A percentile compares a stretch with the other conserved stretches of the same genome.
These are phyloP conservation scores for Odontocerum albicorne DNA, from an alignment of 2,888 invertebrate species.

Conservation along the genomic window DNA sequence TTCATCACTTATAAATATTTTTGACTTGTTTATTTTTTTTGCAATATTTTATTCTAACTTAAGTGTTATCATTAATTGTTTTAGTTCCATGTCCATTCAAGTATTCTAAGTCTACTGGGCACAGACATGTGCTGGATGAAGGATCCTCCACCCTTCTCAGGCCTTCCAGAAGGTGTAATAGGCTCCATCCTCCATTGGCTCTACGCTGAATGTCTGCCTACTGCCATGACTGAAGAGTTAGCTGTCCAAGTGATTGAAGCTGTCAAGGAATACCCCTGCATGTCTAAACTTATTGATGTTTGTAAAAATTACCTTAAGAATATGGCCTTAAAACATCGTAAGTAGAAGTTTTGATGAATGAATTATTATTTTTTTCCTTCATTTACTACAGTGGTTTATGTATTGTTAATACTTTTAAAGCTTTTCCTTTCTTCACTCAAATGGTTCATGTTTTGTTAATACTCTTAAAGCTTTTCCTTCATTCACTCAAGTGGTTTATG, in stretches of 20 bases:
- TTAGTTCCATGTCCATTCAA: constrained; percentile 58
- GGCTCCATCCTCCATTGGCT: constrained; percentile 63
- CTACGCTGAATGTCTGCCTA: constrained; percentile 65
- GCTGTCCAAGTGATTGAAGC: constrained; percentile 59
- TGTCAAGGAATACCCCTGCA: constrained; percentile 56
- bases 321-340: constrained; percentile 65
- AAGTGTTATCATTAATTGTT: too few relatives aligned
- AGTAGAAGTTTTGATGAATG: too few relatives aligned
- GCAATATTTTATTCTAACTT: too few relatives aligned
- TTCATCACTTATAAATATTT: too few relatives aligned
- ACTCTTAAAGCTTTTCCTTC: too few relatives aligned
- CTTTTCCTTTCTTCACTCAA: too few relatives aligned
- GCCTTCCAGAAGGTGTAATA: constrained; percentile 62
- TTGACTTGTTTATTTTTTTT: too few relatives aligned
- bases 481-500: too few relatives aligned
- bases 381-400: too few relatives aligned
- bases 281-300: constrained; percentile 57
- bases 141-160: constrained; percentile 57
- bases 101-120: constrained; percentile 58
- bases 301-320: constrained; percentile 64
- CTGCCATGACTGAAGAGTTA: constrained; percentile 58
- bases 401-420: too few relatives aligned
- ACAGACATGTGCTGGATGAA: constrained; percentile 46
- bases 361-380: too few relatives aligned
- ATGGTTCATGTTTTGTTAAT: too few relatives aligned